Base-by-base conservation (phyloP, 2,797 vertebrate genomes). In the Cyprinella venusta region DNA sequence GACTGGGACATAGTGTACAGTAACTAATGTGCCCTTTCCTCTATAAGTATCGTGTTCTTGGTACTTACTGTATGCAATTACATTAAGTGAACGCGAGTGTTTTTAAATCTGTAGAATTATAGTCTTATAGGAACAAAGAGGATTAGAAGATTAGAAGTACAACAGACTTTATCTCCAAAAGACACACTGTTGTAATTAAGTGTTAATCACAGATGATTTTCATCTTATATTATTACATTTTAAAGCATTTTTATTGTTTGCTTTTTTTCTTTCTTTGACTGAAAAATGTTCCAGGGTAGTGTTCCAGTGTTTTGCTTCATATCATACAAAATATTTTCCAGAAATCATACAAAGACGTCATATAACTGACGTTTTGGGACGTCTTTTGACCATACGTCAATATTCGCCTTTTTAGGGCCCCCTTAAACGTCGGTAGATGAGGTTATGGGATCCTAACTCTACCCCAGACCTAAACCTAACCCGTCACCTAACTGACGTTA, bases 171-270 rank as follows among this genome's bases (percentile, higher is more conserved):
- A 74, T 36, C 48, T 74, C 8, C 9, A 52, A 7, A 74, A 19
- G n/a, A 80, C 26, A 65, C 8, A 19, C 6, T 38, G 40, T 69
- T 79, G 33, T 68, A 74, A 81, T 81, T 19, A 68, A 6, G 42
- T 40, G 26, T 19, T 61, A 30, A n/a, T 45, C 76, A 65, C 40
- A 63, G 48, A 67, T 72, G 6, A 81, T 80, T 83, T 80, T 33
- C 10, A 71, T 40, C 10, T 18, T 80, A 80, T 83, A 63, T 81
- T 24, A 36, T 70, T 24, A 24, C 5, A 59, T 24, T 6, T 61
- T 61, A 61, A 26, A 61, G 12, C 5, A 15, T 61, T 61, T 26
- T 15, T 2, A 61, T 61, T 13, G 12, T 15, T 61, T 15, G 2
- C 10, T 61, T 61, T 61, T 61, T 24, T 12, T 56, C 21, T 56